Percentiles rank a stretch among this genome's conserved stretches.
Evolutionary conservation across 35 echinoderm and acorn worm genomes (phyloP).

Genomic region (Heliocidaris erythrogramma): DNA sequence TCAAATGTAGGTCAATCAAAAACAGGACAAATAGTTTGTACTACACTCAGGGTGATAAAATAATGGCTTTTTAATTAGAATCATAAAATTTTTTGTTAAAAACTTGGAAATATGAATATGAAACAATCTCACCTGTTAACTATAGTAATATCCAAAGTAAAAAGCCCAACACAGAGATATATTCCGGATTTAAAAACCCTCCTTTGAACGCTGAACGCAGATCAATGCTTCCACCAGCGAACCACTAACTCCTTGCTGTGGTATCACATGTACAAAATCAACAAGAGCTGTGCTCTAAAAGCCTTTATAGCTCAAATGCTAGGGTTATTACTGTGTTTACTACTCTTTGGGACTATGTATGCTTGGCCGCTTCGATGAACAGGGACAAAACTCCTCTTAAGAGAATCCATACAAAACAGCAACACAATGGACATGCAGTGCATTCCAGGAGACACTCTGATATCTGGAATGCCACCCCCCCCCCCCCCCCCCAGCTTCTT

Average conservation of each 20-base stretch:
- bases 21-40: too few species aligned
- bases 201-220: too few species aligned
- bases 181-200: background rate
- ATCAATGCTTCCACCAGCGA: background rate
- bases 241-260: background rate
- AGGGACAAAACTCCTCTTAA: background rate
- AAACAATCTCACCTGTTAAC: background rate
- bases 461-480: background rate
- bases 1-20: too few species aligned
- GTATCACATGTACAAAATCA: background rate
- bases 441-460: background rate
- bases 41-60: too few species aligned
- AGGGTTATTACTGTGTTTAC: conserved; percentile 20
- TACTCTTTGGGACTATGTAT: background rate
- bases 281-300: background rate
- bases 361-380: background rate
- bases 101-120: background rate
- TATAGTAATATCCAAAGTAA: background rate
- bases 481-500: background rate
- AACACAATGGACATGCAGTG: background rate
- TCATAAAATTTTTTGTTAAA: background rate
- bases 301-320: conserved; percentile 13
- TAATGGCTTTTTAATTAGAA: too few species aligned
- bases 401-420: conserved; percentile 20
- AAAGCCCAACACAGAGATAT: background rate